Conservation (phyloP, 2,888 invertebrate species). For the Halocaridina rubra region DNA sequence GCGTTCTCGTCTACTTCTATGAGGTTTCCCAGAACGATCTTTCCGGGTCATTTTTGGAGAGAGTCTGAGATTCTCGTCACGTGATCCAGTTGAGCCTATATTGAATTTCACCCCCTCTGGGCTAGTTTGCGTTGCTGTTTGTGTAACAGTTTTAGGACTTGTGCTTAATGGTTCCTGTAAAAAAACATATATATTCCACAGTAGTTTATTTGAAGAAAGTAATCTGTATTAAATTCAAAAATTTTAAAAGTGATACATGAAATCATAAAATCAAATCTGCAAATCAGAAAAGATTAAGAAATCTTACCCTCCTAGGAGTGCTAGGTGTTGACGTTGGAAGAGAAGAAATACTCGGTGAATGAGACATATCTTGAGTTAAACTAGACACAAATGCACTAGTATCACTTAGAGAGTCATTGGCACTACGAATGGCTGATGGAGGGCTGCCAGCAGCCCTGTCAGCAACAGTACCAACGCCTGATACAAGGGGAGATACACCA, state of each 20-base stretch:
- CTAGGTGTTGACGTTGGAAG: slow-evolving; percentile 64
- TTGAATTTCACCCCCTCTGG: slow-evolving; percentile 75
- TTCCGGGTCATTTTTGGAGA: slow-evolving; percentile 73
- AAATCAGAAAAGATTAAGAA: too few species aligned
- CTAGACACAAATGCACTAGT: slow-evolving; percentile 76
- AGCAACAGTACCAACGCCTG: slow-evolving; percentile 28
- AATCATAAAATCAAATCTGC: too few species aligned
- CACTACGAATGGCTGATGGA: slow-evolving; percentile 51
- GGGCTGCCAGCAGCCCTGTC: slow-evolving; percentile 36
- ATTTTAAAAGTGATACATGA: too few species aligned
- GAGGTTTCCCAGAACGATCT: slow-evolving; percentile 70
- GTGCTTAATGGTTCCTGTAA: slow-evolving; percentile 68
- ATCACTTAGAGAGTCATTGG: slow-evolving; percentile 71
- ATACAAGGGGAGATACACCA: slow-evolving; percentile 35
- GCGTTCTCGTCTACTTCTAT: slow-evolving; percentile 68
- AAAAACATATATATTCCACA: too few species aligned
- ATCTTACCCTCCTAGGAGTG: slow-evolving; percentile 65
- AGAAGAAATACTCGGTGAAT: slow-evolving; percentile 69
- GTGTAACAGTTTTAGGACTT: slow-evolving; percentile 71
- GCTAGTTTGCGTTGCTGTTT: slow-evolving; percentile 79
- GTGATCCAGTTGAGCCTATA: slow-evolving; percentile 72
- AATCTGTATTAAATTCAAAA: too few species aligned
- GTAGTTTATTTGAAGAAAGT: too few species aligned
- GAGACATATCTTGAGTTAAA: slow-evolving; percentile 75
- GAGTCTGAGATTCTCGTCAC: slow-evolving; percentile 71